Percentiles rank a stretch among this genome's conserved stretches.
These are phyloP conservation scores for Felis catus DNA, from an alignment of 2,113 vertebrate genomes.

Conservation along the genomic window DNA sequence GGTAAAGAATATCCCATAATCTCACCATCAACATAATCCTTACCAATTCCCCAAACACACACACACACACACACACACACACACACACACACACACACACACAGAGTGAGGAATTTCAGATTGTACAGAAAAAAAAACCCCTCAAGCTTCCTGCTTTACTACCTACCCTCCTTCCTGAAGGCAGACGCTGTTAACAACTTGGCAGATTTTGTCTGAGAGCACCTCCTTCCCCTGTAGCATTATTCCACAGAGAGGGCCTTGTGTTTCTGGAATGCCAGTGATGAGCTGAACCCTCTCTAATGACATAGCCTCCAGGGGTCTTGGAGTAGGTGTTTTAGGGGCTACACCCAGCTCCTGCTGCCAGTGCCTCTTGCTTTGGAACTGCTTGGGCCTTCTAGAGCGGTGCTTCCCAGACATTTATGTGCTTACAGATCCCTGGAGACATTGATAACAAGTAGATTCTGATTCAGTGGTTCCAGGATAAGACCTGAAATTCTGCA, in stretches of 20 bases:
- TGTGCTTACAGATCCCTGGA: neutral
- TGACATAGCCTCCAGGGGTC: neutral
- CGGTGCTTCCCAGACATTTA: neutral
- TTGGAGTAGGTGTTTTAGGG: neutral
- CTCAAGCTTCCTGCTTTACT: neutral
- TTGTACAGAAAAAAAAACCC: neutral
- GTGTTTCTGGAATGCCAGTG: neutral
- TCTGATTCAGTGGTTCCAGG: neutral
- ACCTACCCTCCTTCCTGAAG: neutral
- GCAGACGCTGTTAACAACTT: neutral
- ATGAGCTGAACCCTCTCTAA: neutral
- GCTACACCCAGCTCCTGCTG: neutral
- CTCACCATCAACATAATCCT: constrained; percentile 42
- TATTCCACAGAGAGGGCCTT: neutral
- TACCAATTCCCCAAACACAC: neutral
- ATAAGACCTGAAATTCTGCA: neutral
- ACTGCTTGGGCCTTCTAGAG: neutral
- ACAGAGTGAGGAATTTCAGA: neutral
- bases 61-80: neutral
- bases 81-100: neutral
- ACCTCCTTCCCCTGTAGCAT: neutral
- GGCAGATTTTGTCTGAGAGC: neutral
- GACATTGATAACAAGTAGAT: neutral
- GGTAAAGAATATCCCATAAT: constrained; percentile 66
- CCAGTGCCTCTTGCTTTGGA: neutral